Percentiles rank a stretch among this genome's conserved stretches.
Conservation (phyloP, 2,888 invertebrate genomes). For the Dermolepida albohirtum region DNA sequence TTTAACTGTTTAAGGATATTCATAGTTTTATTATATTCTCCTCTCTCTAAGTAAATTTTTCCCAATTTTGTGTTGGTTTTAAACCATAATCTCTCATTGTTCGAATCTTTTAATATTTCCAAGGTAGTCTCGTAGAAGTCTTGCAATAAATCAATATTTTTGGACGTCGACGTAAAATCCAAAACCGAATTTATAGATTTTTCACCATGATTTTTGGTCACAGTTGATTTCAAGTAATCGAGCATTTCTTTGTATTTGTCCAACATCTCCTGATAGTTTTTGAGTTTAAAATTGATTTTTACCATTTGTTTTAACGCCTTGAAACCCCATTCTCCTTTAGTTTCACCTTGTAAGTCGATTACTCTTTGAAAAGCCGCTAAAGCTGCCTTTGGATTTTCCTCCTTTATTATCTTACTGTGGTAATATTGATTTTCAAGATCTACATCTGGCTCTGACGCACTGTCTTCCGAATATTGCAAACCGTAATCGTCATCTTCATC, state of each 20-base stretch:
- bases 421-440: constrained; percentile 99
- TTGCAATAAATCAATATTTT: constrained; percentile 85
- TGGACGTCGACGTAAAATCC: constrained; percentile 98
- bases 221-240: constrained; percentile 97
- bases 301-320: constrained; percentile 99
- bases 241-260: constrained; percentile 87
- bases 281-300: constrained; percentile 97
- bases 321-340: constrained; percentile 99
- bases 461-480: constrained; percentile 98
- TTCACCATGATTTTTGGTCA: constrained; percentile 98
- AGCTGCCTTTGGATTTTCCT: constrained; percentile 91
- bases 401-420: constrained; percentile 96
- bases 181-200: constrained; percentile 99
- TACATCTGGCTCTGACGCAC: constrained; percentile 98
- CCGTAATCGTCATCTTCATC: constrained; percentile 97
- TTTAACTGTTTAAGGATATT: constrained; percentile 96
- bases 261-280: constrained; percentile 75
- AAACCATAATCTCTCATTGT: constrained; percentile 99
- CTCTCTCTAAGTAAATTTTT: constrained; percentile 95
- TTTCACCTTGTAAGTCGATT: constrained; percentile 95
- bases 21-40: constrained; percentile 90
- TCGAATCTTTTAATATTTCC: constrained; percentile 94
- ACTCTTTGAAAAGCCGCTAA: constrained; percentile 94
- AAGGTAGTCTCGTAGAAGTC: constrained; percentile 97
- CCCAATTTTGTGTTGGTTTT: constrained; percentile 99